Conservation (phyloP, 1,140 invertebrate species). For the Steinernema khuongi region DNA sequence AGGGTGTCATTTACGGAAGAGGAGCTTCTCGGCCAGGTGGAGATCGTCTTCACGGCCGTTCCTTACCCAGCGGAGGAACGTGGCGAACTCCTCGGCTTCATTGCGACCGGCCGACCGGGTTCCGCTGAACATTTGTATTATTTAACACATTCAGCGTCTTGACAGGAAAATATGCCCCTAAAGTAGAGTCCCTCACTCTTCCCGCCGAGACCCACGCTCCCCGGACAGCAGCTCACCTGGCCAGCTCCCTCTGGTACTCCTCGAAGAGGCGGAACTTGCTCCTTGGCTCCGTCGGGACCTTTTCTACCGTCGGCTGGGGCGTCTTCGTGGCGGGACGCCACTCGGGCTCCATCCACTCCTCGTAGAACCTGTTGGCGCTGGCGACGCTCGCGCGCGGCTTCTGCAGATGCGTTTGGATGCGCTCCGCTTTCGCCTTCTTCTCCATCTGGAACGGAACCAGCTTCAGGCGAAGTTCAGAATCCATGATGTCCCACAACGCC, state of each 20-base stretch:
- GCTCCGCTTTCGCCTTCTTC: neutral
- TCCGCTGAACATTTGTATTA: neutral
- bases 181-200: neutral
- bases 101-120: neutral
- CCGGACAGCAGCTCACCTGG: too few relatives aligned
- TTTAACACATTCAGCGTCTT: too few relatives aligned
- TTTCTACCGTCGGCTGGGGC: neutral
- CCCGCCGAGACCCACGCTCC: too few relatives aligned
- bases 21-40: slow-evolving; percentile 3
- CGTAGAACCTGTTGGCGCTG: neutral
- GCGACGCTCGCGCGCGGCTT: neutral
- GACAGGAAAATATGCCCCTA: neutral
- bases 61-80: neutral
- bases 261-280: neutral
- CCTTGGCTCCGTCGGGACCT: neutral
- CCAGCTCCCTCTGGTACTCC: neutral
- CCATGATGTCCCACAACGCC: too few relatives aligned
- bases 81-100: neutral
- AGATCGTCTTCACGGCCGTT: slow-evolving; percentile 1
- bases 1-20: neutral
- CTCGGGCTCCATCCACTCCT: slow-evolving; percentile 10
- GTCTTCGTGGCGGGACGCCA: neutral
- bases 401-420: neutral
- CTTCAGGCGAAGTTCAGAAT: too few relatives aligned
- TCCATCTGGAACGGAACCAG: neutral